Evolutionary conservation across 2,113 vertebrate species (phyloP), one percentile per base, ranked within the genome.

Genomic region (Neogale vison): DNA sequence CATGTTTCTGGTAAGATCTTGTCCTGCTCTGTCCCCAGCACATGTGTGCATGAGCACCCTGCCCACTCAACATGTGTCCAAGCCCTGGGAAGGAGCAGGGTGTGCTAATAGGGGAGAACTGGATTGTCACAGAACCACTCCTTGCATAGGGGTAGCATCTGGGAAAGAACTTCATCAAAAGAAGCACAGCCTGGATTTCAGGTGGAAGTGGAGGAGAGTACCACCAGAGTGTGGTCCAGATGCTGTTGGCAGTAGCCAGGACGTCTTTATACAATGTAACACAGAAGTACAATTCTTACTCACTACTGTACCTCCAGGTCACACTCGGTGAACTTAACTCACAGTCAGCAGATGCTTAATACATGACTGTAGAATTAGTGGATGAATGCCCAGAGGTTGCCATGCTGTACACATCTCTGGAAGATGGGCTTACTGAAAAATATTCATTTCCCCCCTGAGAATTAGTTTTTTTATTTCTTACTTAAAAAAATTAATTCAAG

Each of bases 31-130:
- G 21, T 31, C 13, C 7, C 17, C n/a, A 29, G 57, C 24, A 31
- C 17, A 29, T 2, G 1, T 14, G 17, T 6, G 0, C 24, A 4
- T 3, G 42, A 47, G 11, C n/a, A 13, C 36, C 45, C 42, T 3
- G 0, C 26, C 7, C 14, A 6, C 71, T 59, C 5, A 15, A 45
- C 9, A 24, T 1, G 21, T 31, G 45, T 55, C 20, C 1, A 15
- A 11, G 42, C 7, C 57, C 34, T 14, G 15, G 39, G 45, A 67
- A 57, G 4, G 8, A 50, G 7, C 31, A 23, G 1, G 10, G 26
- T 24, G 15, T 26, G 12, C 12, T 6, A 20, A 61, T 8, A 47
- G 52, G 63, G 10, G 47, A 42, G 11, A 82, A 11, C 13, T 9
- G 21, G 12, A 2, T 39, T 15, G 36, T 50, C 52, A 63, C n/a